These are phyloP conservation scores for Leucozona laternaria DNA, from an alignment of 2,888 invertebrate genomes.

Conservation along the genomic window DNA sequence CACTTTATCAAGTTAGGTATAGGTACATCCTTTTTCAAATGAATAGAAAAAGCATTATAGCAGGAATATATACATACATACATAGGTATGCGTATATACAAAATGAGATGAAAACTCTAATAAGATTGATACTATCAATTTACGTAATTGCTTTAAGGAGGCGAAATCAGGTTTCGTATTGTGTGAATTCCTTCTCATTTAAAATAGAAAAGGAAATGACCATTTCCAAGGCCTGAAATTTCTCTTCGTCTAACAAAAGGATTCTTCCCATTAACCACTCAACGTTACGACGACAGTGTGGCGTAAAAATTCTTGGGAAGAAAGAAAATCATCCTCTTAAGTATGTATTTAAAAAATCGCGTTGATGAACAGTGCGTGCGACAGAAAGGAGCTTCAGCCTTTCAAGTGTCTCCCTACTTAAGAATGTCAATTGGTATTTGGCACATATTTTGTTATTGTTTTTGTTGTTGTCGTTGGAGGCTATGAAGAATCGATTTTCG, in stretches of 20 bases:
- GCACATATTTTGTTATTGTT: slow-evolving; percentile 20
- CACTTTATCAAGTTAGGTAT: slow-evolving; percentile 17
- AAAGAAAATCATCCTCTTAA: slow-evolving; percentile 47
- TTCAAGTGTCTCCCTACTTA: slow-evolving; percentile 57
- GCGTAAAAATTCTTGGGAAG: slow-evolving; percentile 14
- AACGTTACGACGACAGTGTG: background rate
- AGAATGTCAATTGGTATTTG: slow-evolving; percentile 56
- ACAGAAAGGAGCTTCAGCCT: slow-evolving; percentile 30
- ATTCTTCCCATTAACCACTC: slow-evolving; percentile 44
- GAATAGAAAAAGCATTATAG: background rate
- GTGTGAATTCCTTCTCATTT: background rate
- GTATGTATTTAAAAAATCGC: slow-evolving; percentile 33
- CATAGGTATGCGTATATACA: slow-evolving; percentile 17
- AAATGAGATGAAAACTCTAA: slow-evolving; percentile 30
- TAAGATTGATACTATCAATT: slow-evolving; percentile 31
- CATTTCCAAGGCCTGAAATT: slow-evolving; percentile 5
- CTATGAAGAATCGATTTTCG: slow-evolving; percentile 57
- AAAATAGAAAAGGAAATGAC: slow-evolving; percentile 13
- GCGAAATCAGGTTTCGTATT: background rate
- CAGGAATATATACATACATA: background rate
- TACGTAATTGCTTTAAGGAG: slow-evolving; percentile 54
- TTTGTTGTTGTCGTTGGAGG: background rate
- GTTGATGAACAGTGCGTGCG: slow-evolving; percentile 51
- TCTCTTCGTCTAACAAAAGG: slow-evolving; percentile 23
- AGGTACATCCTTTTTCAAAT: slow-evolving; percentile 22